These are phyloP conservation scores for Lydus trimaculatus DNA, from an alignment of 2,888 invertebrate species.

Conservation along the genomic window DNA sequence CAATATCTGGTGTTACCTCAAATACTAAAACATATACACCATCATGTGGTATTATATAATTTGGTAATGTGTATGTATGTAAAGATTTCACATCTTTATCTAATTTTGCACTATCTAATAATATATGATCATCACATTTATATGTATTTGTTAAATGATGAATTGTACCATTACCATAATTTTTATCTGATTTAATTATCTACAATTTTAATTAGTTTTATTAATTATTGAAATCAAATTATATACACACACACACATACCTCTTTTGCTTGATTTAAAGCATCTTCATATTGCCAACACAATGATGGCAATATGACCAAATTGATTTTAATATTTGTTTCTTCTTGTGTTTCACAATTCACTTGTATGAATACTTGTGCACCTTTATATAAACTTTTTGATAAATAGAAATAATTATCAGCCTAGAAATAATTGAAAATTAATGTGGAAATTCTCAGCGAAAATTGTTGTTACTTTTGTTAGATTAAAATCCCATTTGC, in stretches of 20 bases:
- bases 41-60: conserved; percentile 69
- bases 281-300: conserved; percentile 64
- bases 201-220: conserved; percentile 9
- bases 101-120: conserved; percentile 46
- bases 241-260: conserved; percentile 39
- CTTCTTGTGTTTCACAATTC: conserved; percentile 59
- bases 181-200: conserved; percentile 17
- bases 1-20: conserved; percentile 55
- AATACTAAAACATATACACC: conserved; percentile 75
- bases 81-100: conserved; percentile 48
- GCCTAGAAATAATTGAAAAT: conserved; percentile 56
- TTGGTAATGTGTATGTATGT: conserved; percentile 50
- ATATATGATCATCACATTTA: conserved; percentile 54
- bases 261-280: conserved; percentile 47
- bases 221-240: not conserved
- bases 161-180: conserved; percentile 8
- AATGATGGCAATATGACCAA: conserved; percentile 66
- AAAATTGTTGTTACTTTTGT: conserved; percentile 51
- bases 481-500: conserved; percentile 72
- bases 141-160: conserved; percentile 37
- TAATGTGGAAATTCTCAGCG: conserved; percentile 13
- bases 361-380: conserved; percentile 74
- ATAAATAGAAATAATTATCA: conserved; percentile 61
- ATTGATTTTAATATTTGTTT: conserved; percentile 60
- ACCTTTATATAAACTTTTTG: conserved; percentile 74